Base-by-base conservation (phyloP, 2,797 vertebrate species). In the Menidia menidia region DNA sequence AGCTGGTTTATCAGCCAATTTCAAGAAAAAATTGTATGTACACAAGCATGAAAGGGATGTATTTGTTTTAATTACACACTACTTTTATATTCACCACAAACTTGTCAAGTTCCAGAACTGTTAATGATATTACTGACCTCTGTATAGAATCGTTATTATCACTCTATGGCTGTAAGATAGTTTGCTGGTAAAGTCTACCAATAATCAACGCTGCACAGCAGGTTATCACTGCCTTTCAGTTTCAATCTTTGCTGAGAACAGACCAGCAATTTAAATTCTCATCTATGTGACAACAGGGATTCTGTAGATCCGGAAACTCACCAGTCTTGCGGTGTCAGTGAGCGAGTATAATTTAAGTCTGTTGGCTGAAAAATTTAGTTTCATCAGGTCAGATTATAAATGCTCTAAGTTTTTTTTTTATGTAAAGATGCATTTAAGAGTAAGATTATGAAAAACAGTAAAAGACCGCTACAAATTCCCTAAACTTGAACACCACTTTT, bases 401-500 rank as follows among this genome's bases (percentile, higher is more conserved):
- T 52, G 30, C 25, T 30, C 50, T 52, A 13, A 19, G 25, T 19
- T 52, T 31, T 4, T 13, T 25, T n/a, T 19, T 31, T 30, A 14
- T 13, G 10, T 7, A 39, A 39, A 39, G 7, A 52, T 52, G 13
- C 4, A 31, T 52, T 30, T 31, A 52, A 31, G 50, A 30, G 50
- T 52, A 52, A 12, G 19, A 30, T 12, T 30, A 30, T 12, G 18
- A 51, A 51, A 51, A 25, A 51, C 25, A 12, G 25, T 14, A 12
- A 15, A 11, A 31, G 6, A 19, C 50, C 5, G 13, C 3, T 13
- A 19, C 2, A 4, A 50, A 50, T 50, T 18, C 10, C 8, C 15
- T 39, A 1, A 18, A 11, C 19, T 62, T 63, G 53, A 48, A 11
- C 33, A 66, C 59, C 43, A 48, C 82, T 82, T 55, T 64, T 80